Evolutionary conservation across 2,888 invertebrate species (phyloP), one percentile per base, ranked within the genome.

Genomic region (Cephonodes hylas): DNA sequence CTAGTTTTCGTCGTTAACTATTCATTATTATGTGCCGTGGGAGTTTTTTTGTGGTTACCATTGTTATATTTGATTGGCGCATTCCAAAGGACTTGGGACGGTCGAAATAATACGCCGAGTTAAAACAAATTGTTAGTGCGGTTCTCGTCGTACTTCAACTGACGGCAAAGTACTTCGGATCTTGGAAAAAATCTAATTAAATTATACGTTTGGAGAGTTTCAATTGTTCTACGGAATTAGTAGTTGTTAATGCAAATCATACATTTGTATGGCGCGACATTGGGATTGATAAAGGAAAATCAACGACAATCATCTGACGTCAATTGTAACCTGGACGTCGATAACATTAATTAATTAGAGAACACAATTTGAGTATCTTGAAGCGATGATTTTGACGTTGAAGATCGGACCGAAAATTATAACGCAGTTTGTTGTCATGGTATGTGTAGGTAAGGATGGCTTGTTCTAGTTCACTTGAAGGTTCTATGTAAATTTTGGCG

Each of bases 1-100:
- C 92, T 92, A 92, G 91, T 92, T 92, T 91, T 91, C 87, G 91
- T 86, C 81, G 88, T 88, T 88, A 89, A 79, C 90, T 91, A 91
- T 92, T 91, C 91, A 91, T 91, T 88, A 86, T 84, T 89, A 84
- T 87, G 85, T 89, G 89, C 89, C 91, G 92, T 92, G 92, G 84
- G 92, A 91, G 72, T 76, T 79, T 89, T 89, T 88, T 90, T 89
- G 86, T 80, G 73, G 67, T 66, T 70, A 71, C 84, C 73, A 90
- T 91, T 91, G 91, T 91, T 88, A 69, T 76, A 72, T 85, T 84
- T 89, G 88, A 88, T 88, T 88, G 84, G 83, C 74, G 85, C 86
- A 89, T 90, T 89, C 89, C 89, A 79, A 74, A 82, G 83, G 83
- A 85, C 80, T 80, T 78, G 78, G 72, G 78, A 81, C 75, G 73